Percentiles rank a stretch among this genome's conserved stretches.
phyloP scores from a whole-genome alignment of 1,140 invertebrate genomes.

The Diuraphis noxia region DNA sequence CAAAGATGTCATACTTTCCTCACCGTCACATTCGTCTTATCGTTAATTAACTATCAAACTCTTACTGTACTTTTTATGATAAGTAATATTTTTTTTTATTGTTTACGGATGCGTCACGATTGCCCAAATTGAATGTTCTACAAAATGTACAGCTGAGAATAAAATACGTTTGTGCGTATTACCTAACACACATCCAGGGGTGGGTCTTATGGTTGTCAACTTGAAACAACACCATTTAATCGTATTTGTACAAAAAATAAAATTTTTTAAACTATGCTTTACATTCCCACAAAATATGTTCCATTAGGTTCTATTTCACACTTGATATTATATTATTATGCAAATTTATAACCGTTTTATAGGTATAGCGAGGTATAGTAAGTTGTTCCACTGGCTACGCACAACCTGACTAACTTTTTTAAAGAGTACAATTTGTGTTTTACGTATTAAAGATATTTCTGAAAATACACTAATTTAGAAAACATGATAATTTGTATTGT shows the following conservation, averaged over 20 bases:
- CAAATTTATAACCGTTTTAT: too few relatives aligned
- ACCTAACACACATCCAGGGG: too few relatives aligned
- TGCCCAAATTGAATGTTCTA: neutral
- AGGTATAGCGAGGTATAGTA: too few relatives aligned
- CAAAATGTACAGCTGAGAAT: neutral
- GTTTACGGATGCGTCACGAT: neutral
- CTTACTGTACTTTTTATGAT: neutral
- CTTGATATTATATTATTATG: too few relatives aligned
- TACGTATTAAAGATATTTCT: neutral
- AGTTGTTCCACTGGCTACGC: too few relatives aligned
- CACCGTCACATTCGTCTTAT: neutral
- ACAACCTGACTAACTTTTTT: too few relatives aligned
- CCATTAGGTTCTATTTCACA: too few relatives aligned
- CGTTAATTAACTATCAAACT: neutral
- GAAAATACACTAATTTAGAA: neutral
- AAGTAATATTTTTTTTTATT: neutral
- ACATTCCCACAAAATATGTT: too few relatives aligned
- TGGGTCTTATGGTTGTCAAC: too few relatives aligned
- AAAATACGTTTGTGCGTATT: neutral
- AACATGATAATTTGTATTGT: neutral
- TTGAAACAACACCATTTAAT: too few relatives aligned
- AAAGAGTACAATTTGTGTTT: neutral
- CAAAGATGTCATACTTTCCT: neutral
- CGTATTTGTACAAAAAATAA: too few relatives aligned
- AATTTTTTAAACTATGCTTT: too few relatives aligned